These are phyloP conservation scores for Acipenser oxyrinchus DNA, from an alignment of 2,797 vertebrate species.

Conservation along the genomic window DNA sequence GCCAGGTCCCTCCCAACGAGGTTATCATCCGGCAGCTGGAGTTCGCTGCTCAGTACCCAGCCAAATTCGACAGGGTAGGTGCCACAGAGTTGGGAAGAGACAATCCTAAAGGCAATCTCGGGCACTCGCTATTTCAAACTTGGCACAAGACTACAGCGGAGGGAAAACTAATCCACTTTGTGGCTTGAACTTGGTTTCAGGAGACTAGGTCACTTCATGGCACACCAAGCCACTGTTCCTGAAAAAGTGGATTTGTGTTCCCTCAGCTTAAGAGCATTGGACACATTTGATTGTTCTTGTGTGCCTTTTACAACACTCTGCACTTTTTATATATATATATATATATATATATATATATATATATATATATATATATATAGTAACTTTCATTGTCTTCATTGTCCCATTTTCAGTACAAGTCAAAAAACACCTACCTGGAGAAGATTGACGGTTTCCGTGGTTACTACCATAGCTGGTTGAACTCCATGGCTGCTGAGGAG, in stretches of 20 bases:
- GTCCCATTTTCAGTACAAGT: conserved; percentile 64
- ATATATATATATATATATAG: background rate
- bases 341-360: no score
- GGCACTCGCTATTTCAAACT: background rate
- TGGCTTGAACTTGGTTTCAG: background rate
- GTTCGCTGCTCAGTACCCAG: conserved; percentile 81
- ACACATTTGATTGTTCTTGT: background rate
- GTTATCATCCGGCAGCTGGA: conserved; percentile 85
- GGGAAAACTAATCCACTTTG: background rate
- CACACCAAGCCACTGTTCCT: background rate
- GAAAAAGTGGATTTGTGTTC: no score
- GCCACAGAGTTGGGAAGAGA: background rate
- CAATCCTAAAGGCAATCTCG: no score
- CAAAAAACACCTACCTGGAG: conserved; percentile 79
- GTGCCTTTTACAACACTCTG: background rate
- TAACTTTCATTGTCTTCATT: background rate
- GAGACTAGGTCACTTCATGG: no score
- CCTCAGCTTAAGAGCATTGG: no score
- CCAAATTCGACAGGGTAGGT: conserved; percentile 76
- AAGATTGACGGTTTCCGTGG: conserved; percentile 90
- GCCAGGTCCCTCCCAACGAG: conserved; percentile 72
- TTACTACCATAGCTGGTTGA: conserved; percentile 84
- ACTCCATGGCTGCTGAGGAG: conserved; percentile 70
- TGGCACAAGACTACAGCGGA: background rate
- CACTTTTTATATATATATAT: background rate